Percentiles rank a stretch among this genome's conserved stretches.
These are phyloP conservation scores for Mallotus villosus DNA, from an alignment of 2,797 vertebrate genomes.

Conservation along the genomic window DNA sequence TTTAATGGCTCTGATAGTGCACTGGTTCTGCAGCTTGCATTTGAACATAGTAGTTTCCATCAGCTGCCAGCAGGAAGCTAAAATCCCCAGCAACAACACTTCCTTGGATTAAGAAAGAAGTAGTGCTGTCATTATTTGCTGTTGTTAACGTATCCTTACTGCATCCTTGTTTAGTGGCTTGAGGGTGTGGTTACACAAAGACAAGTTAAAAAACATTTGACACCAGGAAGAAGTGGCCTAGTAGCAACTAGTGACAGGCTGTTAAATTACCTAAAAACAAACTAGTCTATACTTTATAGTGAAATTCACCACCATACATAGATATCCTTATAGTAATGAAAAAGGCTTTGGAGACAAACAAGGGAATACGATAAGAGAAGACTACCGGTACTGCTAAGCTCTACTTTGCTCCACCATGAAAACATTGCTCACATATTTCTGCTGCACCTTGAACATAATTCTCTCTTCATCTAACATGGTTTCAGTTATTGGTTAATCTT, in stretches of 20 bases:
- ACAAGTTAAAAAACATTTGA: background rate
- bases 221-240: constrained; percentile 24
- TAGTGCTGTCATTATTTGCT: background rate
- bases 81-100: background rate
- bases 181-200: constrained; percentile 27
- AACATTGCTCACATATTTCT: constrained; percentile 8
- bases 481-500: constrained; percentile 22
- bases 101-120: background rate
- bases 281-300: background rate
- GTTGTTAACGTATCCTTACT: constrained; percentile 24
- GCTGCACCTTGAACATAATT: no score
- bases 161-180: constrained; percentile 40
- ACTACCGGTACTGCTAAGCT: background rate
- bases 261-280: no score
- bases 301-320: constrained; percentile 22
- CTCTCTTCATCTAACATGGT: constrained; percentile 8
- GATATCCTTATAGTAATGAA: constrained; percentile 26
- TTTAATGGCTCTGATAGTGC: constrained; percentile 20
- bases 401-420: background rate
- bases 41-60: background rate
- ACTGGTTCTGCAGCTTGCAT: background rate
- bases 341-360: constrained; percentile 14
- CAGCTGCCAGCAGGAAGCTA: background rate
- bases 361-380: constrained; percentile 3
- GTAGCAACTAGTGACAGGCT: constrained; percentile 6